Evolutionary conservation across 2,113 vertebrate species (phyloP).

Genomic region (Psephotus haematonotus): DNA sequence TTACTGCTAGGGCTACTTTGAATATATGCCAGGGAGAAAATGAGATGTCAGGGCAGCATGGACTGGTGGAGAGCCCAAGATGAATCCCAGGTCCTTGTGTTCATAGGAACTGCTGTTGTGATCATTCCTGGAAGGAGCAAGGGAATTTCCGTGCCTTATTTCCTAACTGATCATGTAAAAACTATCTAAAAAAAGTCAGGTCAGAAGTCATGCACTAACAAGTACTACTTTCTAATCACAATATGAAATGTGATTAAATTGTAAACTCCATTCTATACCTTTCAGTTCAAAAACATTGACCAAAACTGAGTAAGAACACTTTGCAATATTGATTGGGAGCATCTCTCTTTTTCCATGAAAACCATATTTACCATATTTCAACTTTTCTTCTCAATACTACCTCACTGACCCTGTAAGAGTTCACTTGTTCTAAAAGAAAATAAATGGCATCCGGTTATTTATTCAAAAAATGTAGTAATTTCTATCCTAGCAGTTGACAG

Average conservation of each 20-base stretch:
- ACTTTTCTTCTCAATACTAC: not conserved
- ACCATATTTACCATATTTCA: not conserved
- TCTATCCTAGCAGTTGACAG: not conserved
- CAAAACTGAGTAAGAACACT: not conserved
- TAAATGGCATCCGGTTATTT: not conserved
- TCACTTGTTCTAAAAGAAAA: not conserved
- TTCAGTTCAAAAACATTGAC: not conserved
- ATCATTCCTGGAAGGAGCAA: not conserved
- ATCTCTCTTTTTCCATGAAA: not conserved
- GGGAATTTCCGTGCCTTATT: not conserved
- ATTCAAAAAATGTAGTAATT: not conserved
- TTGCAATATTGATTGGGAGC: not conserved
- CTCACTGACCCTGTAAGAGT: not conserved
- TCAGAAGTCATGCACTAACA: not conserved
- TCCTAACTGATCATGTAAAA: not conserved
- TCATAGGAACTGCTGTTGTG: not conserved
- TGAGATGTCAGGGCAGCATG: not conserved
- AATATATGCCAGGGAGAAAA: not conserved
- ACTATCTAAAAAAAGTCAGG: not conserved
- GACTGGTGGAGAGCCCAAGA: not conserved
- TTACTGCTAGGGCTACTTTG: not conserved
- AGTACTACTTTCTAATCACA: not conserved
- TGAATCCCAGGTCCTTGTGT: accelerated
- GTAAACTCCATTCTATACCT: not conserved
- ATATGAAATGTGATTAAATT: not conserved